These are phyloP conservation scores for Archilochus colubris DNA, from an alignment of 2,113 vertebrate species.

Conservation along the genomic window DNA sequence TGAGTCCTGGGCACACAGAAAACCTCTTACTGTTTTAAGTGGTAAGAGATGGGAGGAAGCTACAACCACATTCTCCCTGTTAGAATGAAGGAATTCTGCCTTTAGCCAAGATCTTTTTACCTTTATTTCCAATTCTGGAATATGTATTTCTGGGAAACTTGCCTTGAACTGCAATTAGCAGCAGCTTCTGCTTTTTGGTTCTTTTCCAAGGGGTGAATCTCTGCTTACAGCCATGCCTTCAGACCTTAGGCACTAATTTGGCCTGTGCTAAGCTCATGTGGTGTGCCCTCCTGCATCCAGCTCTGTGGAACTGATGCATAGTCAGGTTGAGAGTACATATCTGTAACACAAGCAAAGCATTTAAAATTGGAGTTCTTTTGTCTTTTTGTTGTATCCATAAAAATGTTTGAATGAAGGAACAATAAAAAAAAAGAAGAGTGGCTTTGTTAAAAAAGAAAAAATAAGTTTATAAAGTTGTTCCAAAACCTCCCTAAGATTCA, in stretches of 20 bases:
- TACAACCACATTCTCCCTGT: background rate
- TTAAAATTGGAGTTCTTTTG: background rate
- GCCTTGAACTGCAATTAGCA: background rate
- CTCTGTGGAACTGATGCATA: background rate
- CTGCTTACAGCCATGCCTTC: background rate
- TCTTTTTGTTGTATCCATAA: background rate
- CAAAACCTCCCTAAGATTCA: background rate
- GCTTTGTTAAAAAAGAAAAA: conserved; percentile 26
- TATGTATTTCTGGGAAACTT: background rate
- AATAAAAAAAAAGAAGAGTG: background rate
- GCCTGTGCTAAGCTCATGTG: background rate
- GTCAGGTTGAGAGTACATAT: background rate
- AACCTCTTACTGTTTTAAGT: background rate
- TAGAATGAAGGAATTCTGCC: background rate
- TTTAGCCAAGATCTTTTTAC: background rate
- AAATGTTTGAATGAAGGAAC: background rate
- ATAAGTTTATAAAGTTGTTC: background rate
- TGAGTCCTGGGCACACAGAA: background rate
- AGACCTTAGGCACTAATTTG: background rate
- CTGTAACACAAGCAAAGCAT: background rate
- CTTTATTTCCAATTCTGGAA: background rate
- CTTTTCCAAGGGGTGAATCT: background rate
- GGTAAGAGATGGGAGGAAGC: background rate
- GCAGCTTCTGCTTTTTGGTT: background rate
- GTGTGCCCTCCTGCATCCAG: background rate